Evolutionary conservation across 1,140 invertebrate genomes (phyloP).

Genomic region (Drosophila varians): DNA sequence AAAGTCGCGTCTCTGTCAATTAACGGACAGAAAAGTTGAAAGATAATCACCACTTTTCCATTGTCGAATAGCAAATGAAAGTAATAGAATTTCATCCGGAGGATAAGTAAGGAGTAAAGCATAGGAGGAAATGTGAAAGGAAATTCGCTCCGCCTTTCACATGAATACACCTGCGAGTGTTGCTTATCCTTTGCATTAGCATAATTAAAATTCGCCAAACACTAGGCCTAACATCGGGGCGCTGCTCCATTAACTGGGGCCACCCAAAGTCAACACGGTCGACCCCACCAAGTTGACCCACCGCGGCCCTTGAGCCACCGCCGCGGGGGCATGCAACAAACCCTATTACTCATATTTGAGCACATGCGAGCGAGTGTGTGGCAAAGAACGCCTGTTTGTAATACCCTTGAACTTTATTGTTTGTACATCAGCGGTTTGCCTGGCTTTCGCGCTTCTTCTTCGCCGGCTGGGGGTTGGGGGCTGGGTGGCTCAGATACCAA

Average conservation of each 20-base stretch:
- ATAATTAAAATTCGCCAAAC: constrained; percentile 79
- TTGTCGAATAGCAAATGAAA: constrained; percentile 15
- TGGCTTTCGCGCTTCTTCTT: constrained; percentile 16
- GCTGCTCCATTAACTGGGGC: constrained; percentile 52
- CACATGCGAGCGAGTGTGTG: constrained; percentile 25
- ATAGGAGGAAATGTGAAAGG: constrained; percentile 37
- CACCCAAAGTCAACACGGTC: constrained; percentile 56
- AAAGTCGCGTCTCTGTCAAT: constrained; percentile 46
- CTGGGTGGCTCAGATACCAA: not conserved
- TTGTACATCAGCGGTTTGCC: constrained; percentile 78
- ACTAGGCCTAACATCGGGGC: constrained; percentile 6
- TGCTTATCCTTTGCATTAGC: constrained; percentile 69
- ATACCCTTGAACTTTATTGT: constrained; percentile 83
- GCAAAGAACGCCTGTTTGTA: constrained; percentile 41
- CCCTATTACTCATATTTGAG: constrained; percentile 60
- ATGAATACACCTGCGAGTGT: constrained; percentile 44
- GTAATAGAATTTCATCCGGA: constrained; percentile 38
- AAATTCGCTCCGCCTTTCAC: constrained; percentile 33
- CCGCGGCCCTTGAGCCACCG: constrained; percentile 35
- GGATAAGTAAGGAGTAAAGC: not conserved
- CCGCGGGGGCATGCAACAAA: constrained; percentile 66
- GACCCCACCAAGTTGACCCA: constrained; percentile 52
- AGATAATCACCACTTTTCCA: constrained; percentile 10
- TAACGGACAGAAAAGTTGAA: constrained; percentile 32
- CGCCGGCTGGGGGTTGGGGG: too few relatives aligned